These are phyloP conservation scores for Azemiops feae DNA, from an alignment of 2,113 vertebrate genomes.

Conservation along the genomic window DNA sequence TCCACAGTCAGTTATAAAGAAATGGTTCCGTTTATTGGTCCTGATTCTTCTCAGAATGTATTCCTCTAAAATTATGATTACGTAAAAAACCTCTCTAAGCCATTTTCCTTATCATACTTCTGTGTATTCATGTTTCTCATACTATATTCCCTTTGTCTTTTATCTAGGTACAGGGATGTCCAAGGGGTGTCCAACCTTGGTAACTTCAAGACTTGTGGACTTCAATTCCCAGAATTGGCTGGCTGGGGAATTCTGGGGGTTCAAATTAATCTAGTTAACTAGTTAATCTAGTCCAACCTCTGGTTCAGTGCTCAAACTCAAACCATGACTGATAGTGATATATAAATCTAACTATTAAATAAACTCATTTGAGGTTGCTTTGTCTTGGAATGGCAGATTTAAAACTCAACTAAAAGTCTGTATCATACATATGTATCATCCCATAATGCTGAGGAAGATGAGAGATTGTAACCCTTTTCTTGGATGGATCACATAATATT, in stretches of 20 bases:
- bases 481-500: not conserved
- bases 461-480: not conserved
- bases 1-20: not conserved
- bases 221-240: not conserved
- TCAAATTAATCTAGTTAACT: not conserved
- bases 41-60: not conserved
- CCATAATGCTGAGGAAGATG: not conserved
- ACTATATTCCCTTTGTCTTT: not conserved
- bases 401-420: too few relatives aligned
- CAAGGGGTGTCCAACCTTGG: not conserved
- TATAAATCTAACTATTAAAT: not conserved
- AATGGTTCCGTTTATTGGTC: not conserved
- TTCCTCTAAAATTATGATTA: not conserved
- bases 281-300: not conserved
- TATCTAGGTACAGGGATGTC: not conserved
- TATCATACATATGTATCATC: too few relatives aligned
- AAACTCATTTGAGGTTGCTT: not conserved
- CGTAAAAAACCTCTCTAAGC: not conserved
- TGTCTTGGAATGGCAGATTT: too few relatives aligned
- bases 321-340: not conserved
- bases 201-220: not conserved
- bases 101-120: not conserved
- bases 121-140: not conserved
- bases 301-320: not conserved
- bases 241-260: not conserved